A percentile compares a stretch with the other conserved stretches of the same genome.
Evolutionary conservation across 2,113 vertebrate genomes (phyloP).

Genomic region (Elephantulus edwardii): DNA sequence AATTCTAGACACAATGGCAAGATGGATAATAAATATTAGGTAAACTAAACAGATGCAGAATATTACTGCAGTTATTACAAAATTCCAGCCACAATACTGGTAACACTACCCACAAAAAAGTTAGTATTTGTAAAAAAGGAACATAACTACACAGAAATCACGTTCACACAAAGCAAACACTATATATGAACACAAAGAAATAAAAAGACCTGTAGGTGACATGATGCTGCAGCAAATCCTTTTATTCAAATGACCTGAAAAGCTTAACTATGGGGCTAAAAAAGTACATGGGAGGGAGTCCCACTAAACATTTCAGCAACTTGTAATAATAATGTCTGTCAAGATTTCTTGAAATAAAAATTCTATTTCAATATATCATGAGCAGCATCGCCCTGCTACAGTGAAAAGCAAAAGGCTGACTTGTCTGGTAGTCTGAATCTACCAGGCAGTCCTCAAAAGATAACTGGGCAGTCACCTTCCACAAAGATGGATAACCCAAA

Average conservation of each 20-base stretch:
- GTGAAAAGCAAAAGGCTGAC: too few species aligned
- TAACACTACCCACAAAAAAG: neutral
- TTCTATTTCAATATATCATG: neutral
- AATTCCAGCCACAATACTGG: slow-evolving; percentile 2
- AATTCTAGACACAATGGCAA: neutral
- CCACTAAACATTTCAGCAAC: neutral
- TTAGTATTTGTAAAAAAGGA: neutral
- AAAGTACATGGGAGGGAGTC: too few species aligned
- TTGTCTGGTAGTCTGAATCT: too few species aligned
- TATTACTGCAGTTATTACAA: neutral
- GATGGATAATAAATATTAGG: neutral
- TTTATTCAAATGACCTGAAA: neutral
- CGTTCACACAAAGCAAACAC: neutral
- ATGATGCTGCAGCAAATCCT: neutral
- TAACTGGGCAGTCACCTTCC: too few species aligned
- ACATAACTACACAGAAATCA: neutral
- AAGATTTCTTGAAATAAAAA: neutral
- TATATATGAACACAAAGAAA: neutral
- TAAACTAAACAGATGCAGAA: neutral
- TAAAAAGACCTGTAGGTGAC: neutral
- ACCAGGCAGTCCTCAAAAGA: too few species aligned
- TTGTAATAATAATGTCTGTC: neutral
- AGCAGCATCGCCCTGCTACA: too few species aligned
- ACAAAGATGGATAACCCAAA: too few species aligned
- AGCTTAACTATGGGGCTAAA: neutral